Base-by-base conservation (phyloP, 1,140 invertebrate species). In the Cydia fagiglandana region DNA sequence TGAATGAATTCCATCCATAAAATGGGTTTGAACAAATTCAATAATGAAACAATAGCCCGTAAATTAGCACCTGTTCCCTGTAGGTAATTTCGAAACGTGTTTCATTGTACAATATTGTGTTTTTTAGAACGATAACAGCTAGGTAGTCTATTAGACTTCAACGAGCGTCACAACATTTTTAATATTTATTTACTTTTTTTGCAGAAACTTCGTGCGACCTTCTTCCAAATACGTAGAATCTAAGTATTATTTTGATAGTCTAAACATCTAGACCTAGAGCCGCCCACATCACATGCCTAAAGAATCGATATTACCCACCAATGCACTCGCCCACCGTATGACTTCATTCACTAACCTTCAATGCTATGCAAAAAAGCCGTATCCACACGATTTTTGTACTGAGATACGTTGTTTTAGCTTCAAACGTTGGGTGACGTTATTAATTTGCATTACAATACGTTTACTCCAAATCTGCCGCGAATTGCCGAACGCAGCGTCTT, bases 401-500 rank as follows among this genome's bases (percentile, higher is more conserved):
- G 12, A 15, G 7, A 13, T 13, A 47, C 45, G 13, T 1, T 47
- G 45, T 47, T 47, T 47, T 47, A 47, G 45, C 45, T 47, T 47
- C 13, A 12, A 47, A 47, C 45, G 0, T 13, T 47, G 45, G 45
- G 7, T 30, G 30, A 34, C 30, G 64, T 34, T 13, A 34, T 28
- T n/a, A 28, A 64, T 68, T 68, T 34, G 64, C 64, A 68, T 68
- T 34, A n/a, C 64, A 68, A 68, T 68, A 28, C 24, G 64, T n/a
- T 68, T 68, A 68, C 64, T 68, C 64, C 64, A 68, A 34, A 34
- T 68, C 15, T n/a, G 64, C 30, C 15, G 28, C 56, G 38, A 10
- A 50, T 15, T 15, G 15, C 9, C 38, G n/a, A n/a, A n/a, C n/a
- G n/a, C n/a, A n/a, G n/a, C n/a, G n/a, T n/a, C n/a, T n/a, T n/a